A percentile compares a stretch with the other conserved stretches of the same genome.
These are phyloP conservation scores for Lethenteron camtschaticum DNA, from an alignment of 2,113 vertebrate genomes.

Conservation along the genomic window DNA sequence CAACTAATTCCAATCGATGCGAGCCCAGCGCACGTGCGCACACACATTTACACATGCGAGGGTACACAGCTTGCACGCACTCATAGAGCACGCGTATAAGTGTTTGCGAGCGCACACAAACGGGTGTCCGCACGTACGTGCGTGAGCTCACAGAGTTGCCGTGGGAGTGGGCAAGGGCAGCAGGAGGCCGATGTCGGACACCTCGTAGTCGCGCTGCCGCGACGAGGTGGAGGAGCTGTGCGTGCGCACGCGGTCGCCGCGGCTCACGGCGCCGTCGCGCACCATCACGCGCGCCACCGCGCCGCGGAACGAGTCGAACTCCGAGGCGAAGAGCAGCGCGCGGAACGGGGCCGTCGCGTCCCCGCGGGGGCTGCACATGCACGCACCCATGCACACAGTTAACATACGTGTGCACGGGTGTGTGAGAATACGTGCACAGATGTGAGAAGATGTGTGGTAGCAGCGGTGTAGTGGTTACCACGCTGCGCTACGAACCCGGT, in stretches of 20 bases:
- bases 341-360: neutral
- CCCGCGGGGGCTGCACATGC: too few species aligned
- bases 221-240: neutral
- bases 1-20: neutral
- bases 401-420: too few species aligned
- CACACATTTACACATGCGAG: neutral
- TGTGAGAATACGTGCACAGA: too few species aligned
- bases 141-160: neutral
- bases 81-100: neutral
- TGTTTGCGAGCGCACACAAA: neutral
- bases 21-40: neutral
- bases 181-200: neutral
- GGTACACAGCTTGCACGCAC: neutral
- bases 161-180: neutral
- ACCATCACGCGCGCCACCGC: conserved; percentile 1
- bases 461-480: too few species aligned
- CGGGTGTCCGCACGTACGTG: neutral
- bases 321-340: conserved; percentile 5
- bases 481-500: too few species aligned
- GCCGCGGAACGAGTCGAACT: neutral
- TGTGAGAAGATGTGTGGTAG: too few species aligned
- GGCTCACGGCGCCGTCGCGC: neutral
- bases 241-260: neutral
- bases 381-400: too few species aligned
- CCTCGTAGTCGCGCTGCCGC: neutral